Evolutionary conservation across 2,797 vertebrate species (phyloP).

Genomic region (Pseudomugil tenellus): DNA sequence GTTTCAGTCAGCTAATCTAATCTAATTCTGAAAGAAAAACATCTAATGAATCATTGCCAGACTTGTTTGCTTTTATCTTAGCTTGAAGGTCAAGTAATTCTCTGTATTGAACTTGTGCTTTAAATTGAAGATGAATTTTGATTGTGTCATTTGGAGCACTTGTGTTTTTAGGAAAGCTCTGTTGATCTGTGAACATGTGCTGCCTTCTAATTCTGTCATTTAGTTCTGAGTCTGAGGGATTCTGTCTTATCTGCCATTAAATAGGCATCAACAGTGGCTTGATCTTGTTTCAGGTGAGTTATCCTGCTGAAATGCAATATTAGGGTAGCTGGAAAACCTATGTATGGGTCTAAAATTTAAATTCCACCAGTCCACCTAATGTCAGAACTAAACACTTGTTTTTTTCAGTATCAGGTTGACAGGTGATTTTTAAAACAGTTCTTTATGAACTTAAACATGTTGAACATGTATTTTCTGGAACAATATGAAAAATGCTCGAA

Average conservation of each 20-base stretch:
- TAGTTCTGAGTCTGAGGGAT: slow-evolving; percentile 25
- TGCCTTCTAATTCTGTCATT: slow-evolving; percentile 47
- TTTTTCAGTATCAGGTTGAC: too few species aligned
- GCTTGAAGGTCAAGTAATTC: slow-evolving; percentile 14
- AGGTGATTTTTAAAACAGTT: background rate
- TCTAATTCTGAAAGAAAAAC: background rate
- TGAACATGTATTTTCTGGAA: slow-evolving; percentile 7
- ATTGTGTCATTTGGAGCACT: slow-evolving; percentile 16
- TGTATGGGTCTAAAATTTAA: slow-evolving; percentile 7
- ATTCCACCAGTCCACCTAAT: background rate
- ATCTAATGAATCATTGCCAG: background rate
- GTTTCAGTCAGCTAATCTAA: too few species aligned
- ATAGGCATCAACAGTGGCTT: slow-evolving; percentile 32
- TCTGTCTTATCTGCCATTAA: slow-evolving; percentile 50
- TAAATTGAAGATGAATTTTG: slow-evolving; percentile 26
- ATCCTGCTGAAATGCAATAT: slow-evolving; percentile 41
- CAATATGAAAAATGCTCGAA: background rate
- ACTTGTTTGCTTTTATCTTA: slow-evolving; percentile 23
- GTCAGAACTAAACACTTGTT: background rate
- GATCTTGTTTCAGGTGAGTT: slow-evolving; percentile 41
- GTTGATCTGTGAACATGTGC: slow-evolving; percentile 26
- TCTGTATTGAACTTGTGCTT: slow-evolving; percentile 6
- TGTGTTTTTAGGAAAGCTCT: slow-evolving; percentile 14
- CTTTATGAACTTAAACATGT: background rate
- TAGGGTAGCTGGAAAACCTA: slow-evolving; percentile 12